These are phyloP conservation scores for Nephrotoma appendiculata DNA, from an alignment of 2,888 invertebrate genomes.

Conservation along the genomic window DNA sequence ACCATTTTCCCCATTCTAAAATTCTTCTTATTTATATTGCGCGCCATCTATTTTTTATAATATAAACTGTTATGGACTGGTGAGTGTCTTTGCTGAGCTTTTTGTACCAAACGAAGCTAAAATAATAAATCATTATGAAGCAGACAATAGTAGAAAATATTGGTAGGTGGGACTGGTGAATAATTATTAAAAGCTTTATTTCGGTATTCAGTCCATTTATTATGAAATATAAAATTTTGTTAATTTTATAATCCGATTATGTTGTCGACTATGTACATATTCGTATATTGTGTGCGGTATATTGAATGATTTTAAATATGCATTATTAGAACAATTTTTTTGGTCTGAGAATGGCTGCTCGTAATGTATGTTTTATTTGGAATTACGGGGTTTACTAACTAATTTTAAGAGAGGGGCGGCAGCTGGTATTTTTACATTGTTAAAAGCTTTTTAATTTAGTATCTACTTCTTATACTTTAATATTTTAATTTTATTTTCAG, in stretches of 20 bases:
- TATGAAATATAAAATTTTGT: background rate
- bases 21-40: background rate
- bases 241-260: background rate
- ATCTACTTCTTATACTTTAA: background rate
- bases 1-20: background rate
- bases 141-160: background rate
- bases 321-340: background rate
- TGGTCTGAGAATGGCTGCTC: background rate
- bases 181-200: background rate
- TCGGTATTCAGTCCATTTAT: background rate
- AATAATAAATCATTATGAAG: background rate
- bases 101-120: background rate
- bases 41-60: background rate
- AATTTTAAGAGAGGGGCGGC: background rate
- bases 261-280: background rate
- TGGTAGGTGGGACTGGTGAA: background rate
- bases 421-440: background rate
- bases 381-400: background rate
- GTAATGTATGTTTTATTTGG: background rate
- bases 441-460: background rate
- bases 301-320: background rate
- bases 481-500: background rate
- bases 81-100: background rate
- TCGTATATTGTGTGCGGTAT: background rate
- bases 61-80: background rate